These are phyloP conservation scores for Sesia apiformis DNA, from an alignment of 2,888 invertebrate species.

Conservation along the genomic window DNA sequence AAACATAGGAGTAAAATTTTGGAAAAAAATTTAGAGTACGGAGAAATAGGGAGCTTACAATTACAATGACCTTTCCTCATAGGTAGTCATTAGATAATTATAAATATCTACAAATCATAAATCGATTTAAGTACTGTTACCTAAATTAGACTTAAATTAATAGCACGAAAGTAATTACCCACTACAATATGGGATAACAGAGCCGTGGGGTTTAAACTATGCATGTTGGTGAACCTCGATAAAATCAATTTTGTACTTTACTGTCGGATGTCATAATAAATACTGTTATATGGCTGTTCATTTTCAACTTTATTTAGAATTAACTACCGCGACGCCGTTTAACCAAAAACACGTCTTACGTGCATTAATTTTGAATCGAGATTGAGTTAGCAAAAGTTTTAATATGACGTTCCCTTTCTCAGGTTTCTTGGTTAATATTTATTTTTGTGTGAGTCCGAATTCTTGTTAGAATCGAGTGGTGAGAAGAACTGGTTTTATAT, in stretches of 20 bases:
- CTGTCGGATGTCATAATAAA: constrained; percentile 67
- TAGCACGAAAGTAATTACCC: constrained; percentile 36
- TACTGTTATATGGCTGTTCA: constrained; percentile 56
- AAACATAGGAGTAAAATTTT: no score
- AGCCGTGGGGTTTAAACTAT: constrained; percentile 40
- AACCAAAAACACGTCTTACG: constrained; percentile 44
- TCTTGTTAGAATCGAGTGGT: constrained; percentile 66
- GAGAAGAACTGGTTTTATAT: constrained; percentile 60
- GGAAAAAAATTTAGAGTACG: no score
- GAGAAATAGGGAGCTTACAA: no score
- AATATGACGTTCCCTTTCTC: constrained; percentile 57
- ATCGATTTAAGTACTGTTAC: constrained; percentile 16
- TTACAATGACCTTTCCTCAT: no score
- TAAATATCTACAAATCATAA: no score
- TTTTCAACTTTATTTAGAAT: constrained; percentile 41
- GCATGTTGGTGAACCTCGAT: constrained; percentile 47
- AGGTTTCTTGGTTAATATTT: constrained; percentile 67
- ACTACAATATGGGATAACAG: constrained; percentile 20
- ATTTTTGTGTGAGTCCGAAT: constrained; percentile 68
- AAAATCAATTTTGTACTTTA: constrained; percentile 69
- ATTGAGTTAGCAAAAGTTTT: constrained; percentile 37
- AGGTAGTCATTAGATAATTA: no score
- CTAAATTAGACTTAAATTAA: constrained; percentile 39
- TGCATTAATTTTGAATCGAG: constrained; percentile 33
- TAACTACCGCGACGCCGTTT: constrained; percentile 30